phyloP scores from a whole-genome alignment of 2,113 vertebrate genomes.

The Anseranas semipalmata region DNA sequence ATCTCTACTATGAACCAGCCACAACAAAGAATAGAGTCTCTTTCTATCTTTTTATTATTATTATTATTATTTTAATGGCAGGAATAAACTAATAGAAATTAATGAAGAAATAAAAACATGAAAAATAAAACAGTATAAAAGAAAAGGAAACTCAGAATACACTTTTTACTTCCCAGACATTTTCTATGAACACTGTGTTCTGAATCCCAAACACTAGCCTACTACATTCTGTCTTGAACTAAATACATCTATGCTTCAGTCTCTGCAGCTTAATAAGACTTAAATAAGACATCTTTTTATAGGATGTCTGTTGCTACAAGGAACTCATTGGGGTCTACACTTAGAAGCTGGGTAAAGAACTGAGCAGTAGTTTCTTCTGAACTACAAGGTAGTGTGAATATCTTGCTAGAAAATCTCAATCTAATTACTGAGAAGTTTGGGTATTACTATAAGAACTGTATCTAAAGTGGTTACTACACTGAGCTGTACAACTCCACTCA shows the following conservation, averaged over 20 bases:
- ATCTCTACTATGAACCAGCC: fast-evolving
- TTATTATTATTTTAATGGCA: fast-evolving
- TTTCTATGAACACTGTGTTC: not conserved
- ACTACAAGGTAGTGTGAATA: not conserved
- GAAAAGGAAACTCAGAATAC: not conserved
- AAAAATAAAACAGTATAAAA: not conserved
- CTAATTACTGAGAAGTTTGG: not conserved
- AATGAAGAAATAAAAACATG: not conserved
- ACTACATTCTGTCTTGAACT: not conserved
- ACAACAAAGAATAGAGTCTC: not conserved
- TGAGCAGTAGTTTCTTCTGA: not conserved
- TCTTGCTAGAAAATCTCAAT: not conserved
- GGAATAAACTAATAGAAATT: not conserved
- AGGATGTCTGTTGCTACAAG: not conserved
- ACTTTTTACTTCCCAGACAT: not conserved
- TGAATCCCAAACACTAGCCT: not conserved
- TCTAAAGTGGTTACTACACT: not conserved
- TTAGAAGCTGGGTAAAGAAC: not conserved
- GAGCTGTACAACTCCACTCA: not conserved
- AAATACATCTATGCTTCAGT: not conserved
- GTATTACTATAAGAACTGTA: not conserved
- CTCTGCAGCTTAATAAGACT: not conserved
- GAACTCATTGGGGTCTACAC: not conserved
- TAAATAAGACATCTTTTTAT: not conserved
- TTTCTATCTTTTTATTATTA: not conserved